Evolutionary conservation across 2,888 invertebrate species (phyloP).

Genomic region (Epicampocera succincta): DNA sequence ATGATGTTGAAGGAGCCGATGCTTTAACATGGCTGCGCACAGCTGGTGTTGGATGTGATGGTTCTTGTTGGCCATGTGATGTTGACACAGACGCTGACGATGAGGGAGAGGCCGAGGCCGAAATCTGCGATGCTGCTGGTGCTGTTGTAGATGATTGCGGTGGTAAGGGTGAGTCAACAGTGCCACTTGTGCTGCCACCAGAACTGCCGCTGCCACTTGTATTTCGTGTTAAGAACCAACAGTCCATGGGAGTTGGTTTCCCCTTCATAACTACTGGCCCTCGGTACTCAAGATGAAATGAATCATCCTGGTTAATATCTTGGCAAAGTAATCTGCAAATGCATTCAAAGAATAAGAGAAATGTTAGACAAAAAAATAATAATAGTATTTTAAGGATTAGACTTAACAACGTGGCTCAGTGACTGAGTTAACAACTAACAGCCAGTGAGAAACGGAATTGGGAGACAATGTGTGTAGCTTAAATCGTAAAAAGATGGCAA

Average conservation of each 20-base stretch:
- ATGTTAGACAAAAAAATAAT: neutral
- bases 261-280: constrained; percentile 97
- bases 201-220: constrained; percentile 69
- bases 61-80: constrained; percentile 54
- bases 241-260: constrained; percentile 95
- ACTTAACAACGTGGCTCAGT: constrained; percentile 30
- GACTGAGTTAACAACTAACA: constrained; percentile 22
- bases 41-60: constrained; percentile 45
- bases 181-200: constrained; percentile 57
- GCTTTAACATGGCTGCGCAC: constrained; percentile 37
- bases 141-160: constrained; percentile 72
- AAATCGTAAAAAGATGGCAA: no score
- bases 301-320: constrained; percentile 91
- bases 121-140: constrained; percentile 68
- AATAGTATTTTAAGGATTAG: constrained; percentile 28
- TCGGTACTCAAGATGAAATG: constrained; percentile 91
- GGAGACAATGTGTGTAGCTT: neutral
- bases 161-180: constrained; percentile 74
- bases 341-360: constrained; percentile 61
- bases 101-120: constrained; percentile 19
- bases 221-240: constrained; percentile 89
- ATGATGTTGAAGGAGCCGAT: constrained; percentile 27
- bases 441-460: neutral
- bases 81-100: constrained; percentile 52
- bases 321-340: constrained; percentile 89